Evolutionary conservation across 2,888 invertebrate species (phyloP), one percentile per base, ranked within the genome.

Genomic region (Chrysolina americana): DNA sequence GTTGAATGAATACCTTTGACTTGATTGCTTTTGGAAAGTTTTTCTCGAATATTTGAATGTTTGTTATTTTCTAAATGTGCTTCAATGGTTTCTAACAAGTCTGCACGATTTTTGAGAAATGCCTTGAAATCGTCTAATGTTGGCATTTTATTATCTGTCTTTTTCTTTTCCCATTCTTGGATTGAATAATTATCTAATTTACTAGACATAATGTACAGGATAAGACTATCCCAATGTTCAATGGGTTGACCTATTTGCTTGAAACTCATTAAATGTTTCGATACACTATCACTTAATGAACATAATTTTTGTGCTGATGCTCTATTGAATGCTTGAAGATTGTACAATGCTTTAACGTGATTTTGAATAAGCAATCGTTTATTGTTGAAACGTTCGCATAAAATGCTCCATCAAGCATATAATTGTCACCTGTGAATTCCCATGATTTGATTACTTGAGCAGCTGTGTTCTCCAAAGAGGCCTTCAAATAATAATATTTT

Each of bases 321-420:
- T 23, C n/a, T 65, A 1, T 17, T 21, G 13, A 65, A 53, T 1
- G 21, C 15, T 62, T 77, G 62, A 1, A 75, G 9, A 53, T 70
- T 50, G 21, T 76, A 75, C 21, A 76, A 41, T 1, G 69, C 59
- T 41, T 73, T 75, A 3, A 75, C 63, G 56, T 76, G 77, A 65
- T 73, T 73, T 44, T 76, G 76, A 66, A 78, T 44, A 10, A 78
- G 56, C 41, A 75, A 59, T 15, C 72, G 36, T 64, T 63, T 48
- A 17, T 71, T 71, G 5, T 71, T 64, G 21, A 36, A 71, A 4
- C 65, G 48, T 2, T 48, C 53, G 15, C 41, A 41, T 15, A 65
- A 36, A 19, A 65, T 23, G 15, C 65, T 36, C 48, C 48, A 53
- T 65, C 71, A 5, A 53, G 19, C 15, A 13, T 36, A 65, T 64